Evolutionary conservation across 2,888 invertebrate species (phyloP).

Genomic region (Pterostichus niger): DNA sequence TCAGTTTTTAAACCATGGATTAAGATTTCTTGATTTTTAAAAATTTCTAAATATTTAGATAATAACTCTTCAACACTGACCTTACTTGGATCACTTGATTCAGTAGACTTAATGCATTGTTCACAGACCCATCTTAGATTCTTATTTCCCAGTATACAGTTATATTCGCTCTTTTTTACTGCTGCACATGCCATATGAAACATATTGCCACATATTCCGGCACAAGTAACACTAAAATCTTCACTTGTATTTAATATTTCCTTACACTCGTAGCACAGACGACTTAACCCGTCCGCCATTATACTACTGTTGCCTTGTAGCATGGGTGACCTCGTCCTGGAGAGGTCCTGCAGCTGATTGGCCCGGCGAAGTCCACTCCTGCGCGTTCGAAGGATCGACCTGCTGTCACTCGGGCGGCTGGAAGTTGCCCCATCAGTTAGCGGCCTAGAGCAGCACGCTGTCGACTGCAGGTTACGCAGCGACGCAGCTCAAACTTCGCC

Average conservation of each 20-base stretch:
- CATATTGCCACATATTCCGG: neutral
- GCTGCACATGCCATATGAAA: conserved; percentile 6
- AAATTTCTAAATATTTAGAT: neutral
- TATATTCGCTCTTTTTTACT: neutral
- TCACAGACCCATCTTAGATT: neutral
- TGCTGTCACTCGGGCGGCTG: no score
- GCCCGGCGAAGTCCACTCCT: conserved; percentile 70
- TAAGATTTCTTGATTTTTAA: neutral
- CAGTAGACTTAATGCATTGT: neutral
- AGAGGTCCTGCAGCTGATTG: conserved; percentile 64
- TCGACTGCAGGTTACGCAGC: conserved; percentile 34
- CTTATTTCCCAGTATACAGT: neutral
- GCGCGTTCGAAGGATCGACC: conserved; percentile 64
- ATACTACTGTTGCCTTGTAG: no score
- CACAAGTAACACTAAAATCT: neutral
- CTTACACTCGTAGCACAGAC: no score
- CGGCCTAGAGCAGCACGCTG: conserved; percentile 21
- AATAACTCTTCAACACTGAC: neutral
- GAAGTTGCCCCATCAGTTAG: conserved; percentile 69
- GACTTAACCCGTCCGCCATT: no score
- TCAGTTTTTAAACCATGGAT: no score
- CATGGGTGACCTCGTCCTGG: conserved; percentile 68
- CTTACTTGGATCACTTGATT: no score
- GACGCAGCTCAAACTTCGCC: neutral
- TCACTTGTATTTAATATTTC: no score